phyloP scores from a whole-genome alignment of 2,797 vertebrate species.

The Mus spretus region DNA sequence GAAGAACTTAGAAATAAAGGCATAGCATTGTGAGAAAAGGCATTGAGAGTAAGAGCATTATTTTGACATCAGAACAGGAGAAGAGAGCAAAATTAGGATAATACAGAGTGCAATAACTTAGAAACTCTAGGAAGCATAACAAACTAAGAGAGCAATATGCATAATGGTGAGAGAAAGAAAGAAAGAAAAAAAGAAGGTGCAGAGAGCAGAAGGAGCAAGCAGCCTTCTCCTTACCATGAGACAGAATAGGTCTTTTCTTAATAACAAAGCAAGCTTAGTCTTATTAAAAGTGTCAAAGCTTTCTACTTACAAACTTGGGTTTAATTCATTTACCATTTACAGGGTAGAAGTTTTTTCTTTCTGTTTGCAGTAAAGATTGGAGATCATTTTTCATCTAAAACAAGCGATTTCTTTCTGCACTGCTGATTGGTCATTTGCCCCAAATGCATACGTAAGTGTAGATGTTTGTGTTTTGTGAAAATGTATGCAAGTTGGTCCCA shows the following conservation, averaged over 20 bases:
- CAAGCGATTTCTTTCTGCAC: no score
- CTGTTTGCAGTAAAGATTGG: no score
- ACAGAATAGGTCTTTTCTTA: background rate
- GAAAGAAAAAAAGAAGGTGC: background rate
- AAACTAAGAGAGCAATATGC: background rate
- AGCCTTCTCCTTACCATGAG: background rate
- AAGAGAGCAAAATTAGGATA: background rate
- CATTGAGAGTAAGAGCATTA: background rate
- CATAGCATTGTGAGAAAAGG: background rate
- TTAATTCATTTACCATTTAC: background rate
- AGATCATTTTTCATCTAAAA: no score
- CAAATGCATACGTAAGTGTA: no score
- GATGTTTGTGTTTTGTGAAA: background rate
- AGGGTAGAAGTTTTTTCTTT: background rate
- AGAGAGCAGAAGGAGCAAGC: background rate
- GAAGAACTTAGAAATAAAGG: background rate
- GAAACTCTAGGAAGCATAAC: background rate
- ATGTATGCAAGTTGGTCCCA: background rate
- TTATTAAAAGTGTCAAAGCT: background rate
- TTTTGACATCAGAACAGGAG: background rate
- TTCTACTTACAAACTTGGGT: background rate
- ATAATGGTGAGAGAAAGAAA: background rate
- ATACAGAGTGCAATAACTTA: background rate
- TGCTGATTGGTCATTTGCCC: no score
- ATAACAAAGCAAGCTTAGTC: background rate